Conservation (phyloP, 2,113 vertebrate species). For the Asarcornis scutulata region DNA sequence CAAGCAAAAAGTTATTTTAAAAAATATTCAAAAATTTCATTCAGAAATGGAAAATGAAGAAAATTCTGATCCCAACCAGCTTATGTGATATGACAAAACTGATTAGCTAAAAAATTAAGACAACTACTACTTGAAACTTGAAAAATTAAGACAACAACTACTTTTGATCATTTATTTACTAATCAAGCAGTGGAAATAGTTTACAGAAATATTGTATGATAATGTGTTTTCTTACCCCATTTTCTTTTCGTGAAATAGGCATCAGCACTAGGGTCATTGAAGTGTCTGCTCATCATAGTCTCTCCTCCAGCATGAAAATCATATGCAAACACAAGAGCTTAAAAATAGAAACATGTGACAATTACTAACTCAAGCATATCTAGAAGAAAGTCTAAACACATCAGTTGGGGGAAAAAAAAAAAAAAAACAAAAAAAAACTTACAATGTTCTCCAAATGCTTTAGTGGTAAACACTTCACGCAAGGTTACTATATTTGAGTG, state of each 20-base stretch:
- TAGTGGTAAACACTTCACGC: constrained; percentile 98
- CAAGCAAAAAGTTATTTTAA: not conserved
- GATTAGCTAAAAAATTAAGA: not conserved
- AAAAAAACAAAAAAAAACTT: constrained; percentile 55
- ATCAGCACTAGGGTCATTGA: constrained; percentile 95
- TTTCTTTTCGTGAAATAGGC: constrained; percentile 98
- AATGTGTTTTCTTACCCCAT: constrained; percentile 86
- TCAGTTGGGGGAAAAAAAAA: not conserved
- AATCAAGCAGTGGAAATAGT: not conserved
- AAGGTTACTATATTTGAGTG: constrained; percentile 96
- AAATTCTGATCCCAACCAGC: not conserved
- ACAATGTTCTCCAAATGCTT: constrained; percentile 99
- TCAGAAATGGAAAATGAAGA: not conserved
- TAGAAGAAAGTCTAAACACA: not conserved
- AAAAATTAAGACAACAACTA: not conserved
- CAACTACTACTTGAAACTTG: not conserved
- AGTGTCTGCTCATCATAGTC: constrained; percentile 98
- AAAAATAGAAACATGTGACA: constrained; percentile 55
- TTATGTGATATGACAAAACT: not conserved
- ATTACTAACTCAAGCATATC: constrained; percentile 24
- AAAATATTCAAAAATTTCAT: not conserved
- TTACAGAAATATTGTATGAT: not conserved
- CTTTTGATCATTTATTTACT: not conserved
- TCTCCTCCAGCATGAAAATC: constrained; percentile 98
- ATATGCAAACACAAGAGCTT: constrained; percentile 98